Conservation (phyloP, 53 echinoderm and acorn worm genomes). For the Zoroaster sp. region DNA sequence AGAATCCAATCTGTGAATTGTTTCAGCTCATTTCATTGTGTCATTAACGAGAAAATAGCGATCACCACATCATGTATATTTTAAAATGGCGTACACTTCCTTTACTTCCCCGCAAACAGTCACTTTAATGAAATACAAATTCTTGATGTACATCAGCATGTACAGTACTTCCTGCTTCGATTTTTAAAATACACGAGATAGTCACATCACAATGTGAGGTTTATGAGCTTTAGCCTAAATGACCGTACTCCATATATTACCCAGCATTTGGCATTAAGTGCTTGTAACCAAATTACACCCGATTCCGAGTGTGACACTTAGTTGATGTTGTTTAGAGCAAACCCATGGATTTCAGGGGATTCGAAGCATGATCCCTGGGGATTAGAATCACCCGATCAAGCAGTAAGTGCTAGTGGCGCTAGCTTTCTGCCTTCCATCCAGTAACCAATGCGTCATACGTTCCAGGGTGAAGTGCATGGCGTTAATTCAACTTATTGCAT, state of each 20-base stretch:
- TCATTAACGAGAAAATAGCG: too few species aligned
- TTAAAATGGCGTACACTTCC: too few species aligned
- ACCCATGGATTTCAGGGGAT: background rate
- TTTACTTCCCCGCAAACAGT: background rate
- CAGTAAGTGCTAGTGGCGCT: background rate
- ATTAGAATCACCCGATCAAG: conserved; percentile 5
- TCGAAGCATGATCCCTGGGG: background rate
- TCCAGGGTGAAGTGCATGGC: background rate
- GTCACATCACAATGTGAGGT: background rate
- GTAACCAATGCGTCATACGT: background rate
- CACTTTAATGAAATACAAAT: background rate
- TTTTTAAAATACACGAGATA: background rate
- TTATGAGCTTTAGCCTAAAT: background rate
- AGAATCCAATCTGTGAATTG: too few species aligned
- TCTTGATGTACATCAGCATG: background rate
- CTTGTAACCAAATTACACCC: conserved; percentile 18
- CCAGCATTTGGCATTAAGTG: conserved; percentile 5
- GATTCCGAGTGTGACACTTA: background rate
- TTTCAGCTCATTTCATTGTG: too few species aligned
- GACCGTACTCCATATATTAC: background rate
- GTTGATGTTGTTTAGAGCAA: background rate
- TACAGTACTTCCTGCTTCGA: background rate
- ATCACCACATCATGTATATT: too few species aligned
- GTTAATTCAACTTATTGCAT: background rate
- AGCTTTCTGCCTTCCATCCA: background rate